Conservation (phyloP, 2,888 invertebrate genomes). For the Orthosia gracilis region DNA sequence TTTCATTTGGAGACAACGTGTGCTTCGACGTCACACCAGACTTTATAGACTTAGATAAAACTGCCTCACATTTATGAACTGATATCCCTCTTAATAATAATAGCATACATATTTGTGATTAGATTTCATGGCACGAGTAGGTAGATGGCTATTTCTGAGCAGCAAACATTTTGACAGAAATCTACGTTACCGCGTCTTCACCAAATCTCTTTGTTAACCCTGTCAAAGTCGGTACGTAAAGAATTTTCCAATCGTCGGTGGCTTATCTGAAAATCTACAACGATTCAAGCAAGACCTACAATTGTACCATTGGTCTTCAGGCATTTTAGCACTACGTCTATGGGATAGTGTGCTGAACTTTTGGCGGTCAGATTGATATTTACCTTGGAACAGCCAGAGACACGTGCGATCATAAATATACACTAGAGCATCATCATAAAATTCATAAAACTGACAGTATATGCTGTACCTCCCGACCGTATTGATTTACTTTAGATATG, state of each 20-base stretch:
- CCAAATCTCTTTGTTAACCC: not conserved
- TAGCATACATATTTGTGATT: conserved; percentile 44
- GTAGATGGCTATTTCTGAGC: conserved; percentile 38
- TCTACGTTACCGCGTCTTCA: not conserved
- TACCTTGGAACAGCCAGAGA: conserved; percentile 51
- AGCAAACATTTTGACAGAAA: conserved; percentile 6
- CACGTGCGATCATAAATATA: conserved; percentile 75
- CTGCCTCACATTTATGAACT: conserved; percentile 42
- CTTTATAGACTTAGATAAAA: conserved; percentile 39
- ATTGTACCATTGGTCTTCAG: not conserved
- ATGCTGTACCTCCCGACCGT: conserved; percentile 74
- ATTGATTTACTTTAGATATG: conserved; percentile 87
- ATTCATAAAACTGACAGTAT: conserved; percentile 82
- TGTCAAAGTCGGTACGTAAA: not conserved
- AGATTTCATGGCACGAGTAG: conserved; percentile 46
- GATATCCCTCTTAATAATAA: conserved; percentile 31
- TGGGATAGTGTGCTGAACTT: conserved; percentile 8
- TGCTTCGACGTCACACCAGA: conserved; percentile 32
- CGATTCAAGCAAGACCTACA: not conserved
- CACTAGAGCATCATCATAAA: conserved; percentile 86
- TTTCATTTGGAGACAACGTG: conserved; percentile 23
- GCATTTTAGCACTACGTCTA: not conserved
- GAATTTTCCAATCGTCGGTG: not conserved
- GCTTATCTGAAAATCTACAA: not conserved
- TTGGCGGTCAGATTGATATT: conserved; percentile 27